Conservation (phyloP, 2,888 invertebrate genomes). For the Eupithecia exiguata region DNA sequence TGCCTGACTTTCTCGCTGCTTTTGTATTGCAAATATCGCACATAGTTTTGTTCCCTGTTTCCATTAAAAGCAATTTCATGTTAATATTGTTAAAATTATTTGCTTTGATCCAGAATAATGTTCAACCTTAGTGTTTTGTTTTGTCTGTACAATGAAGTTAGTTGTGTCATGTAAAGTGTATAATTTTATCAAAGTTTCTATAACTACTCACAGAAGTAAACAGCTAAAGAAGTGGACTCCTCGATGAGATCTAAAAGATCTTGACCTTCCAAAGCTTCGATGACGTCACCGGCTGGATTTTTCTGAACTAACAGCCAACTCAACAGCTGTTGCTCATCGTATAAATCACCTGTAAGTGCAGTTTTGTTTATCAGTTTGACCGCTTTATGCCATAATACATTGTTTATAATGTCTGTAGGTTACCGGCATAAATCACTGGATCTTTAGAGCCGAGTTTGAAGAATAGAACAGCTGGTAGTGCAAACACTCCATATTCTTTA, state of each 20-base stretch:
- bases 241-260: slow-evolving; percentile 89
- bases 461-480: slow-evolving; percentile 94
- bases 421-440: slow-evolving; percentile 95
- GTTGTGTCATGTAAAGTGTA: slow-evolving; percentile 54
- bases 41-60: slow-evolving; percentile 94
- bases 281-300: slow-evolving; percentile 95
- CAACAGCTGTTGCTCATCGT: slow-evolving; percentile 94
- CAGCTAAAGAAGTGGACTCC: slow-evolving; percentile 91
- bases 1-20: slow-evolving; percentile 87
- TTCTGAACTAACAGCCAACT: slow-evolving; percentile 96
- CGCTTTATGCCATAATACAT: slow-evolving; percentile 9
- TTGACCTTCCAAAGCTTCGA: slow-evolving; percentile 94
- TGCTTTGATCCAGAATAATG: slow-evolving; percentile 10
- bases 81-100: slow-evolving; percentile 52
- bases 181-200: slow-evolving; percentile 35
- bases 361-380: slow-evolving; percentile 27
- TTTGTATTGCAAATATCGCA: slow-evolving; percentile 93
- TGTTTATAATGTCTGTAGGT: slow-evolving; percentile 19
- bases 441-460: slow-evolving; percentile 94
- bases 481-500: slow-evolving; percentile 94
- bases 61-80: slow-evolving; percentile 60
- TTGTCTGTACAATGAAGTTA: slow-evolving; percentile 46
- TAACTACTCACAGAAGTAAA: slow-evolving; percentile 94
- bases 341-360: slow-evolving; percentile 87
- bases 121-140: slow-evolving; percentile 5